Evolutionary conservation across 2,888 invertebrate species (phyloP), one percentile per base, ranked within the genome.

Genomic region (Pyrrhia umbra): DNA sequence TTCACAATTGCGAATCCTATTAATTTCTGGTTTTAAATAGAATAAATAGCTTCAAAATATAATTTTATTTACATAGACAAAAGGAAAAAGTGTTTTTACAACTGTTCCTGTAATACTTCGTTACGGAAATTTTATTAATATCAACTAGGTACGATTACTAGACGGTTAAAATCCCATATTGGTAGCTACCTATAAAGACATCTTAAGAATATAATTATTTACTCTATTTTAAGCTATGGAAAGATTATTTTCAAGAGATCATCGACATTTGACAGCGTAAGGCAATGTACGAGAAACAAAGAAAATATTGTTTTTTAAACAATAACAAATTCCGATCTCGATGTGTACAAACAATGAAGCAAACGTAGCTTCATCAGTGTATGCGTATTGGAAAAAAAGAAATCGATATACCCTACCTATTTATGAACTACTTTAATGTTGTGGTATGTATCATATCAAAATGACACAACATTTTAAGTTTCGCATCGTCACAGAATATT

Each of bases 311-410:
- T 47, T 45, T 42, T 45, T 51, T 20, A 47, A 67, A 67, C 61
- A 61, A 74, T 47, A 74, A 70, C 50, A 67, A 34, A 34, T 13
- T 13, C 34, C 18, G 21, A 6, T 43, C 15, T 47, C 46, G 15
- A 42, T 67, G 54, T 60, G 25, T 59, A 54, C 37, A 55, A 55
- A 70, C 50, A 74, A 55, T 49, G 30, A 42, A 43, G 37, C 42
- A 30, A 60, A 47, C 37, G 39, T 45, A n/a, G 42, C 27, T 52
- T 40, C 56, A 45, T 57, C 52, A 69, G 34, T 21, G 39, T 25
- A 27, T 30, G 56, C 23, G 46, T 51, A 51, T 67, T 43, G 52
- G 51, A 70, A 16, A 70, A 50, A 56, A 71, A 65, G 46, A 46
- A 59, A 60, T 45, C 30, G 16, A 59, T 47, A 42, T 43, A 45